phyloP scores from a whole-genome alignment of 2,888 invertebrate genomes.

The Dinocampus coccinellae region DNA sequence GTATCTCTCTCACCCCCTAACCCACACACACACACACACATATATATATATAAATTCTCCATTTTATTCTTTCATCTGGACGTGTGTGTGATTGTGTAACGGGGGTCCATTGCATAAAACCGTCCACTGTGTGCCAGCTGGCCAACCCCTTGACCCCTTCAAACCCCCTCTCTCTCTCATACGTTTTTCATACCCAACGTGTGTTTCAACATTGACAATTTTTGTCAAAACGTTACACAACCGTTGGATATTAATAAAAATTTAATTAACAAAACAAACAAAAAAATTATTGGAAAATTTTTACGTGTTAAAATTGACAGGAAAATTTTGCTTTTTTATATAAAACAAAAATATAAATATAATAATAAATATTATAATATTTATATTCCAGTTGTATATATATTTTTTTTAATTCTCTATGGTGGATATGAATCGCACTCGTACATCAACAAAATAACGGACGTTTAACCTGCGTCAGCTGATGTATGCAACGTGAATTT shows the following conservation, averaged over 20 bases:
- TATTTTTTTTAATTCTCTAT: too few species aligned
- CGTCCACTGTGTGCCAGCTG: constrained; percentile 65
- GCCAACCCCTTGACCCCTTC: constrained; percentile 68
- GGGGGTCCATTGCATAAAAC: constrained; percentile 57
- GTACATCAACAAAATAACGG: not conserved
- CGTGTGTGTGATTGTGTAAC: not conserved
- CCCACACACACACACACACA: not conserved
- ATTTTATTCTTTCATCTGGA: not conserved
- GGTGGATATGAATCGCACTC: not conserved
- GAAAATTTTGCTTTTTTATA: too few species aligned
- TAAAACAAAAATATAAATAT: too few species aligned
- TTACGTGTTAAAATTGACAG: too few species aligned
- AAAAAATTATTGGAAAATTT: too few species aligned
- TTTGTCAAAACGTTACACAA: too few species aligned
- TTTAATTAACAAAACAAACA: too few species aligned
- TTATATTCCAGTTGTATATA: too few species aligned
- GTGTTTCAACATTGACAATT: too few species aligned
- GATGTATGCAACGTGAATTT: not conserved
- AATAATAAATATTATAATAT: too few species aligned
- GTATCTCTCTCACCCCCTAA: not conserved
- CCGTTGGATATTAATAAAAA: too few species aligned
- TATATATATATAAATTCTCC: not conserved
- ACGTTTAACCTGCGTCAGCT: constrained; percentile 1
- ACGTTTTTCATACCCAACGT: too few species aligned
- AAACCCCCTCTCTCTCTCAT: constrained; percentile 35